These are phyloP conservation scores for Octodonta nipae DNA, from an alignment of 2,888 invertebrate genomes.

Conservation along the genomic window DNA sequence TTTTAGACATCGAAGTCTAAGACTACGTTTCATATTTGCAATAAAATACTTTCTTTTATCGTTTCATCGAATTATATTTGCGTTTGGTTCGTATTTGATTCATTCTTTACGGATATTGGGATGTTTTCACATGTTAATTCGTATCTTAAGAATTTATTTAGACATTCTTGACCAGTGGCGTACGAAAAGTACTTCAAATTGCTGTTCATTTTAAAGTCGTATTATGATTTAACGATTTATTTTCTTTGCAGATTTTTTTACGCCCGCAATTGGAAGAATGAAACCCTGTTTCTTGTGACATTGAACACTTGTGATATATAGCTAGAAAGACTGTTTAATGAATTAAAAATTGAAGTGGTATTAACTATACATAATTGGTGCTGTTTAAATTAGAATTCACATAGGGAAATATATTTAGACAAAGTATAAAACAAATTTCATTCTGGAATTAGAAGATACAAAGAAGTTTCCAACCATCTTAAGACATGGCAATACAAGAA, in stretches of 20 bases:
- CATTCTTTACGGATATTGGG: conserved; percentile 3
- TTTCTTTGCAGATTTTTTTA: conserved; percentile 15
- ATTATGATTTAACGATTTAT: background rate
- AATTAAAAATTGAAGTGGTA: conserved; percentile 2
- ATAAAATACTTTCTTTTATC: too few species aligned
- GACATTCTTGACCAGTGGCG: conserved; percentile 12
- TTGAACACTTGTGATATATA: conserved; percentile 12
- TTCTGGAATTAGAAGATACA: conserved; percentile 31
- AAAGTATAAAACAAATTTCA: conserved; percentile 16
- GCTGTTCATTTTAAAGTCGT: background rate
- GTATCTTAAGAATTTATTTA: conserved; percentile 9
- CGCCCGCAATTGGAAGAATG: background rate
- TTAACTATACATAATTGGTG: conserved; percentile 9
- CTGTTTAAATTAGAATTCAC: conserved; percentile 7
- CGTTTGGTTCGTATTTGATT: too few species aligned
- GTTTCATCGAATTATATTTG: too few species aligned
- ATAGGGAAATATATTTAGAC: conserved; percentile 3
- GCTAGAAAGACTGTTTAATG: conserved; percentile 6
- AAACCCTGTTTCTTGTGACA: conserved; percentile 5
- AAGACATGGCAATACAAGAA: conserved; percentile 22
- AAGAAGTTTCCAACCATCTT: conserved; percentile 24
- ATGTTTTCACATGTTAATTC: conserved; percentile 3
- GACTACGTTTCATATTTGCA: too few species aligned
- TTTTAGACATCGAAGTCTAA: too few species aligned
- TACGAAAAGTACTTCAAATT: conserved; percentile 3